Evolutionary conservation across 2,888 invertebrate species (phyloP), one percentile per base, ranked within the genome.

Genomic region (Chymomyza amoena): DNA sequence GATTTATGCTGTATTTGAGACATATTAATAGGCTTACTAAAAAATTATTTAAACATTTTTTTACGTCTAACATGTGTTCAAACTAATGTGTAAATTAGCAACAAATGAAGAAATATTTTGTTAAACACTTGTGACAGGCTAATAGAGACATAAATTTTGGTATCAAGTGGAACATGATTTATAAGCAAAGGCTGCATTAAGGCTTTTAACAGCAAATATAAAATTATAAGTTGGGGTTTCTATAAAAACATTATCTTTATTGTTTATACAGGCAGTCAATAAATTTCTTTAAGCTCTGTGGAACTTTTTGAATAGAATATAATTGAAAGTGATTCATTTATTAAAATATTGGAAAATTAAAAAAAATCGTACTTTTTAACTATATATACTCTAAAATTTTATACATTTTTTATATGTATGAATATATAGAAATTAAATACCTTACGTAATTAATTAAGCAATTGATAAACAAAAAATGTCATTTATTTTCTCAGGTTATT

Each of bases 21-120:
- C 64, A 16, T 66, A 75, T 78, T 78, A 83, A 85, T 73, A 73
- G 69, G 63, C 72, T 72, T 64, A 72, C 77, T 81, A 69, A 68
- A 75, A 68, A 16, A 16, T 20, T 59, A 79, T 61, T 57, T 61
- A 64, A 61, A 61, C 20, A 57, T 62, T 75, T 71, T 71, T 74
- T 75, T 63, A 86, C 76, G 51, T 68, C 70, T 87, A 57, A 68
- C 78, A 72, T 72, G 75, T 79, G 61, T 65, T 73, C 25, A 4
- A 50, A 64, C 61, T 68, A 62, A 75, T 73, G 63, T 57, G 56
- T 56, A 50, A 69, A 76, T 76, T 62, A 66, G 64, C 60, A n/a
- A 20, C 62, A 9, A 63, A 63, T 50, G 45, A 10, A 7, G 16
- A 60, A 73, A 51, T 62, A 25, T 20, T n/a, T n/a, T n/a, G 4